Percentiles rank a stretch among this genome's conserved stretches.
These are phyloP conservation scores for Diprion similis DNA, from an alignment of 1,140 invertebrate genomes.

Conservation along the genomic window DNA sequence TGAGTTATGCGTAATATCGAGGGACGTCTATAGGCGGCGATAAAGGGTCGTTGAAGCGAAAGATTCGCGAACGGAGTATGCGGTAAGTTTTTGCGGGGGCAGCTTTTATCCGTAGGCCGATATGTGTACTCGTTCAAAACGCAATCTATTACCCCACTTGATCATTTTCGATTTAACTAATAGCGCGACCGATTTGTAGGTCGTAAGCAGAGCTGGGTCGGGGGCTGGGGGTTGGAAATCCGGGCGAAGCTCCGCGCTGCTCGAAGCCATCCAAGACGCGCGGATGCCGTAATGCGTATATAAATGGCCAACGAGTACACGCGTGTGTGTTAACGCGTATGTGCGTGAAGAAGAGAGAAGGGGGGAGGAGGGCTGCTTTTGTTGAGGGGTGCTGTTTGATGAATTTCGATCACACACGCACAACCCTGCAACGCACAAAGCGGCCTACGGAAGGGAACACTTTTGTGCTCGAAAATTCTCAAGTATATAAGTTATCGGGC, in stretches of 20 bases:
- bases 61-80: not conserved
- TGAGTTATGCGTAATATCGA: not conserved
- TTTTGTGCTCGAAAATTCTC: not conserved
- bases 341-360: no score
- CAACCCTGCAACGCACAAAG: not conserved
- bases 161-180: constrained; percentile 4
- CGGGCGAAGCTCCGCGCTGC: not conserved
- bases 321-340: not conserved
- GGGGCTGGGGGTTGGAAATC: no score
- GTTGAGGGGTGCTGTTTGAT: not conserved
- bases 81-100: not conserved
- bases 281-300: not conserved
- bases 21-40: not conserved
- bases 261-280: not conserved
- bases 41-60: not conserved
- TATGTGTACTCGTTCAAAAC: not conserved
- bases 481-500: no score
- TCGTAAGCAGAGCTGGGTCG: not conserved
- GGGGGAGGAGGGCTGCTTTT: not conserved
- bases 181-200: not conserved
- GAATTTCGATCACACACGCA: not conserved
- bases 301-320: not conserved
- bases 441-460: not conserved
- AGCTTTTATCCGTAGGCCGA: not conserved
- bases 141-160: not conserved